Base-by-base conservation (phyloP, 2,888 invertebrate genomes). In the Busseola fusca region DNA sequence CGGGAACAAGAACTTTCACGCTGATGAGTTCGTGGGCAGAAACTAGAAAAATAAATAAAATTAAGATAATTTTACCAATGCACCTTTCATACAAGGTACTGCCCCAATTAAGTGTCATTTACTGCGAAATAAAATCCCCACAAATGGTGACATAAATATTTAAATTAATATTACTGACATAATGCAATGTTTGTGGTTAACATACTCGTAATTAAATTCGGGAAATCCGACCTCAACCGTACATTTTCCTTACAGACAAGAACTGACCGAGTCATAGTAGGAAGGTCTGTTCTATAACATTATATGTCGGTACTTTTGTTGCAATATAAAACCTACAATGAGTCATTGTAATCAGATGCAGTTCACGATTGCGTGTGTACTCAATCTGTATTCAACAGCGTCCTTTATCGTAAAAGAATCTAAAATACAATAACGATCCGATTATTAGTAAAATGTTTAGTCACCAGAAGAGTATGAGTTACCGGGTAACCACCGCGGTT, bases 301-400 rank as follows among this genome's bases (percentile, higher is more conserved):
- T 25, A 21, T 64, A 37, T 34, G 34, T 34, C 34, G 34, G 34
- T 40, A 70, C 71, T 42, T 71, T 12, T 6, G 48, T 42, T 71
- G 70, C 74, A 74, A 27, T 60, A 58, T 70, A 77, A 67, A 72
- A 69, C 64, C 45, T 48, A 65, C 62, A 63, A 37, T 88, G 88
- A 88, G 65, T 88, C 89, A 89, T 80, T 72, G 60, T 87, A 86
- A 86, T 88, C 81, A 84, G 83, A 89, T 88, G 87, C 89, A 87
- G 75, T 81, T 81, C 87, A 89, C 87, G 87, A 82, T 82, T 81
- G 77, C 72, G 72, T 72, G 70, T 72, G 69, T 71, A 71, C 48
- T 72, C 59, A 52, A 64, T 65, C 42, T 56, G 77, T 66, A 63
- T 50, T 60, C 57, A 63, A 59, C 37, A 66, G 42, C 6, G 74